Evolutionary conservation across 2,797 vertebrate genomes (phyloP).

Genomic region (Chromobotia macracanthus): DNA sequence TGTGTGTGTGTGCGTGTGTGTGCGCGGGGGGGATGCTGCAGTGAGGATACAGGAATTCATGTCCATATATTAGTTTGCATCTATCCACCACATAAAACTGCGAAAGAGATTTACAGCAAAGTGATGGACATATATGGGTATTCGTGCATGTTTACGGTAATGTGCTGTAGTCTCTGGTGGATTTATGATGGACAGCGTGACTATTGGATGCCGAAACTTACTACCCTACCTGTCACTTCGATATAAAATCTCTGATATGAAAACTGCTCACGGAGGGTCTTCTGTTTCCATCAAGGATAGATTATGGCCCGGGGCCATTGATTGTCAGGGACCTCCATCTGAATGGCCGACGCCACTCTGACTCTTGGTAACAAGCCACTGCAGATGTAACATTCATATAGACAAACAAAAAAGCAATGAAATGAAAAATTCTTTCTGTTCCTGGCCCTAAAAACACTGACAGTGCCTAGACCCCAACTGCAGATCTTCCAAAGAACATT

Average conservation of each 20-base stretch:
- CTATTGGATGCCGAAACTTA: not conserved
- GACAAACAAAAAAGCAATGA: not conserved
- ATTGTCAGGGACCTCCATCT: not conserved
- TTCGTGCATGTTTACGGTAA: too few relatives aligned
- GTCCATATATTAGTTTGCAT: conserved; percentile 9
- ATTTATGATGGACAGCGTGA: not conserved
- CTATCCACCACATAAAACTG: not conserved
- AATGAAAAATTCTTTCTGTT: too few relatives aligned
- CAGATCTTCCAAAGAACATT: too few relatives aligned
- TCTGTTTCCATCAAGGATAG: not conserved
- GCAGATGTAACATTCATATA: not conserved
- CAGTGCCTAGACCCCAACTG: too few relatives aligned
- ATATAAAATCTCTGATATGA: not conserved
- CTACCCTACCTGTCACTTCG: conserved; percentile 5
- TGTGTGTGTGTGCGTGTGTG: not conserved
- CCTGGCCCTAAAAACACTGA: too few relatives aligned
- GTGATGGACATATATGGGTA: not conserved
- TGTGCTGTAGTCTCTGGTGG: not conserved
- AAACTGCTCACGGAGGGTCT: not conserved
- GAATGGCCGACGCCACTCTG: not conserved
- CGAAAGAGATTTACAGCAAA: not conserved
- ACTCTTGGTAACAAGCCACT: not conserved
- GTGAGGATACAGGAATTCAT: conserved; percentile 28
- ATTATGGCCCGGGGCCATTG: not conserved
- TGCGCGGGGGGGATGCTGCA: conserved; percentile 29